A percentile compares a stretch with the other conserved stretches of the same genome.
Evolutionary conservation across 2,888 invertebrate genomes (phyloP).

Genomic region (Athripsodes cinereus): DNA sequence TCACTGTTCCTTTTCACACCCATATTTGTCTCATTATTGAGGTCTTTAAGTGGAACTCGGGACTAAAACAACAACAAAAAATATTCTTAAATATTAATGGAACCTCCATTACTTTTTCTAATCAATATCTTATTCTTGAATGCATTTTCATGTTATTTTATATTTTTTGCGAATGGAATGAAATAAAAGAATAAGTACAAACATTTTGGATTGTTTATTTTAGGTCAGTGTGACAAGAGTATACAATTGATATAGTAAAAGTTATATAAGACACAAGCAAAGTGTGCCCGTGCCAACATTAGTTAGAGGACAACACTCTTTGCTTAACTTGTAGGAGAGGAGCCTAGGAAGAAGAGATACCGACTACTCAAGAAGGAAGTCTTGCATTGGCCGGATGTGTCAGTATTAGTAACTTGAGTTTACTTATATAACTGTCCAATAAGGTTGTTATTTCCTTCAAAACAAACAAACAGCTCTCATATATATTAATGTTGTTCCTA

Average conservation of each 20-base stretch:
- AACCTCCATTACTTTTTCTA: too few relatives aligned
- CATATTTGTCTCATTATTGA: constrained; percentile 13
- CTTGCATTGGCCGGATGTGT: neutral
- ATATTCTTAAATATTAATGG: neutral
- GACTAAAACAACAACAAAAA: neutral
- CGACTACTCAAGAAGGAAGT: neutral
- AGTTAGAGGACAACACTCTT: too few relatives aligned
- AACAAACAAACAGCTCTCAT: neutral
- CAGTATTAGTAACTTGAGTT: neutral
- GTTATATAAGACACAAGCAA: too few relatives aligned
- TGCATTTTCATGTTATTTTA: too few relatives aligned
- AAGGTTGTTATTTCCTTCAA: neutral
- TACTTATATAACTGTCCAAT: neutral
- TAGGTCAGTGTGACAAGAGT: neutral
- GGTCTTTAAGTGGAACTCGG: constrained; percentile 8
- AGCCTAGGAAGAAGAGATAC: too few relatives aligned
- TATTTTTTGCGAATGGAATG: too few relatives aligned
- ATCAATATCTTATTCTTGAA: too few relatives aligned
- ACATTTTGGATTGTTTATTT: neutral
- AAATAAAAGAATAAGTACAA: neutral
- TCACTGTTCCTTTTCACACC: constrained; percentile 50
- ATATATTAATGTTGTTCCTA: too few relatives aligned
- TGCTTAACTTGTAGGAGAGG: too few relatives aligned
- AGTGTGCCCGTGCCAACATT: too few relatives aligned
- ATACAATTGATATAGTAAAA: too few relatives aligned